Conservation (phyloP, 2,888 invertebrate genomes). For the Ditylenchus weischeri region DNA sequence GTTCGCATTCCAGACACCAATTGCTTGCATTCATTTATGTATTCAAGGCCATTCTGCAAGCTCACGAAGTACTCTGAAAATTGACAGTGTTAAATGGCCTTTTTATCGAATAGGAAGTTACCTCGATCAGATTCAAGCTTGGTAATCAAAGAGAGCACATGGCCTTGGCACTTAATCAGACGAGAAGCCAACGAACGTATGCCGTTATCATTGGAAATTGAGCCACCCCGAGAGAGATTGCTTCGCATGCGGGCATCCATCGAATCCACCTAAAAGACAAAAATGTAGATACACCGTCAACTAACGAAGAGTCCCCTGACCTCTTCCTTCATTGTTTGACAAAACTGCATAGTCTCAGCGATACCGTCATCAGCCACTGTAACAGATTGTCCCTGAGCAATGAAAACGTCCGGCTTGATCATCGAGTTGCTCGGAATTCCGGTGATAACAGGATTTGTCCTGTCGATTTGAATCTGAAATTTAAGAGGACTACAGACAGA, state of each 20-base stretch:
- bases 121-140: conserved; percentile 4
- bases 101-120: not conserved
- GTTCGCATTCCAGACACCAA: not conserved
- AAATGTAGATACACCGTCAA: no score
- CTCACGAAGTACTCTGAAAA: conserved; percentile 1
- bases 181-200: not conserved
- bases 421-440: not conserved
- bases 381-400: not conserved
- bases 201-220: not conserved
- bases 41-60: not conserved
- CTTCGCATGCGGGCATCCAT: not conserved
- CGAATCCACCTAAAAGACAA: not conserved
- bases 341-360: not conserved
- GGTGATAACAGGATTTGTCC: not conserved
- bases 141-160: not conserved
- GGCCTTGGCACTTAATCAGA: not conserved
- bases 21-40: not conserved
- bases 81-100: no score
- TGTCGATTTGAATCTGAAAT: not conserved
- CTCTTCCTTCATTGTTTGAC: not conserved
- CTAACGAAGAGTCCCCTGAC: no score
- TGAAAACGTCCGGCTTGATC: not conserved
- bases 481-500: no score
- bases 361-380: not conserved
- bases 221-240: not conserved